Evolutionary conservation across 37 sponge, comb jelly and placozoan species (phyloP), one percentile per base, ranked within the genome.

Genomic region (Haliclona indistincta): DNA sequence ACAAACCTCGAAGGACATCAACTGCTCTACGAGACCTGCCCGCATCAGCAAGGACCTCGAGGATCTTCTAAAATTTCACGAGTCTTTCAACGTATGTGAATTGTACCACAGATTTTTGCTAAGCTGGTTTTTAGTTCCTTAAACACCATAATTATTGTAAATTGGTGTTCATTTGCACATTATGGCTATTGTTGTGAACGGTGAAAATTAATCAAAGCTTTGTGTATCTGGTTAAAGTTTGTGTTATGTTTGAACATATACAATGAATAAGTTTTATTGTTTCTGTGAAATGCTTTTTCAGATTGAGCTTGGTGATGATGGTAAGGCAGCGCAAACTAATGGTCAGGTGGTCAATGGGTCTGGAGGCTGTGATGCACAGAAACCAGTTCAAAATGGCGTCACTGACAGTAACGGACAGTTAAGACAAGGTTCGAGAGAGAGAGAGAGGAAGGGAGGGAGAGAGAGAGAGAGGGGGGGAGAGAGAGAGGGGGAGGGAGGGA

Each of bases 21-120:
- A n/a, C n/a, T n/a, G n/a, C n/a, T n/a, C n/a, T n/a, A n/a, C n/a
- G n/a, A n/a, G n/a, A n/a, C 62, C 62, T 60, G 25, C 26, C 11
- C 30, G 38, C 55, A 15, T 22, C 28, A 43, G 63, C 29, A n/a
- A 28, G 35, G 78, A 68, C 22, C 38, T 67, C 25, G 68, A 74
- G 25, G 75, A 82, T 22, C 43, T 82, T n/a, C 26, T 25, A 23
- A 7, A 52, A 4, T 82, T 82, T 26, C 75, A 74, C 56, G 37
- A 55, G 42, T 7, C 63, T 8, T 82, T 82, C 63, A 53, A 82
- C 35, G 75, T 82, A 54, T 34, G 74, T n/a, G n/a, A n/a, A n/a
- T n/a, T n/a, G n/a, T n/a, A n/a, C n/a, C n/a, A n/a, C n/a, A n/a
- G n/a, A n/a, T n/a, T n/a, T n/a, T n/a, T n/a, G n/a, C n/a, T n/a